Evolutionary conservation across 2,888 invertebrate genomes (phyloP).

Genomic region (Lepidocyrtoides sp.): DNA sequence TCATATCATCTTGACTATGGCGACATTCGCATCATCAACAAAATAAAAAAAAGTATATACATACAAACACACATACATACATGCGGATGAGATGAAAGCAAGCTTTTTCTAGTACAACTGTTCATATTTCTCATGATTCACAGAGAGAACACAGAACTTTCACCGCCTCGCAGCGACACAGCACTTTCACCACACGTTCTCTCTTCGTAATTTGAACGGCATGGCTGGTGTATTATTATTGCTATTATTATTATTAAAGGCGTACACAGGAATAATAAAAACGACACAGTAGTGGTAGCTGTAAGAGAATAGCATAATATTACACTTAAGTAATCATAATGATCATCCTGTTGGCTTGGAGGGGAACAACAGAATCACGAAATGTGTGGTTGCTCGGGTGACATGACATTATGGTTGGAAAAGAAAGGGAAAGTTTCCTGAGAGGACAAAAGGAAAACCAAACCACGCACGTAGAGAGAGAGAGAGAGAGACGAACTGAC

Average conservation of each 20-base stretch:
- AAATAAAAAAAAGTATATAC: too few relatives aligned
- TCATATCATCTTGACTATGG: too few relatives aligned
- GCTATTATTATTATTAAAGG: too few relatives aligned
- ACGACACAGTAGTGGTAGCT: too few relatives aligned
- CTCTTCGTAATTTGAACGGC: conserved; percentile 3
- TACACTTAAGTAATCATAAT: not conserved
- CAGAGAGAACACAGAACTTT: too few relatives aligned
- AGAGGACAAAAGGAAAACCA: not conserved
- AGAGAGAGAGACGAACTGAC: too few relatives aligned
- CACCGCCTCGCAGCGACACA: too few relatives aligned
- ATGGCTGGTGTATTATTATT: not conserved
- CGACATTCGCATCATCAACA: not conserved
- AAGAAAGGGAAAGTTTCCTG: not conserved
- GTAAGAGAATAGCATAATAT: not conserved
- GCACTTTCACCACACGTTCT: not conserved
- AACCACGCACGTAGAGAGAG: conserved; percentile 6
- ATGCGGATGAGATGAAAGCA: not conserved
- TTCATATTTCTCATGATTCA: too few relatives aligned
- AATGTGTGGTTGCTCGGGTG: not conserved
- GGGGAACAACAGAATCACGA: not conserved
- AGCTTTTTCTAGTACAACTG: too few relatives aligned
- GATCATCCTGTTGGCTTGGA: not conserved
- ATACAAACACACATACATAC: not conserved
- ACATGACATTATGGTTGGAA: conserved; percentile 19
- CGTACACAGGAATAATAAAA: too few relatives aligned